Base-by-base conservation (phyloP, 1,140 invertebrate genomes). In the Temnothorax nylanderi region DNA sequence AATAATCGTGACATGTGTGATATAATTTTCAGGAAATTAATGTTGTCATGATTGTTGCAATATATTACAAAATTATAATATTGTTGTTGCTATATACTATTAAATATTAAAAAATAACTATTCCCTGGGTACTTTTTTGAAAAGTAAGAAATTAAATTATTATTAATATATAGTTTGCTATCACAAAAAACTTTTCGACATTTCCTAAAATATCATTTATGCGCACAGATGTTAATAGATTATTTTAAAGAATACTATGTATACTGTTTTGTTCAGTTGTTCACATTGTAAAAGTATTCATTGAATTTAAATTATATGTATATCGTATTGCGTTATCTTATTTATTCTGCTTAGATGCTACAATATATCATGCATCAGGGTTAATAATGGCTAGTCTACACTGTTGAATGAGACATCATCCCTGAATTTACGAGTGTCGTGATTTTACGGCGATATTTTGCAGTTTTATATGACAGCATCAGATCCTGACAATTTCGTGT, bases 361-460 rank as follows among this genome's bases (percentile, higher is more conserved):
- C 21, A 62, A 89, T 67, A 72, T 41, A 64, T 86, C 81, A 69
- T 26, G 26, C 26, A n/a, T 80, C 26, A 56, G 32, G 21, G 34
- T 26, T 74, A 89, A 58, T 88, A 89, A 88, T 88, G 65, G 71
- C 67, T 21, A 21, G 11, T 47, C 44, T 80, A 54, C 58, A 71
- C 58, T 88, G 60, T 16, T 71, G 47, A 44, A 65, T 41, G 54
- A 56, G 62, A 89, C 47, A 60, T 65, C 87, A 86, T 86, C 16
- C 32, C 72, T 82, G 69, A 91, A 93, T 91, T 93, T 92, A 92
- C 85, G 90, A 80, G 87, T 86, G 85, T 74, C 84, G 85, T 58
- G 82, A 84, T 88, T 88, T 89, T 89, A 81, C 69, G 37, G 37
- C 54, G n/a, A 71, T 87, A 89, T 90, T 92, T 92, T 85, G 74